These are phyloP conservation scores for Amiota mariae DNA, from an alignment of 2,888 invertebrate genomes.

Conservation along the genomic window DNA sequence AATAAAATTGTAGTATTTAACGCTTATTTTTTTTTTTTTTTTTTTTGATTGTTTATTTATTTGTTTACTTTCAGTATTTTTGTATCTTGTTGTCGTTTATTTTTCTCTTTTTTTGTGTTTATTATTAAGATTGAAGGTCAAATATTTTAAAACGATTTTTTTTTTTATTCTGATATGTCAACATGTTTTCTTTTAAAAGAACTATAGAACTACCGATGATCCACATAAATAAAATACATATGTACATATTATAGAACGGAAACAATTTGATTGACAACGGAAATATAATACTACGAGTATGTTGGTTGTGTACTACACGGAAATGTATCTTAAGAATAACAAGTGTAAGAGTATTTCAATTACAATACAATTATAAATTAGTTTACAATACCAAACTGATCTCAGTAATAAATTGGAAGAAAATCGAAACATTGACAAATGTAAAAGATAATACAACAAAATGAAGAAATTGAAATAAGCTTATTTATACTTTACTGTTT, in stretches of 20 bases:
- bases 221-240: too few relatives aligned
- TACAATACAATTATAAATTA: too few relatives aligned
- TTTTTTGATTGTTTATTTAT: neutral
- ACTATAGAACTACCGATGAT: too few relatives aligned
- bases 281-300: neutral
- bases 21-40: neutral
- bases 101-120: neutral
- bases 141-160: slow-evolving; percentile 14
- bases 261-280: slow-evolving; percentile 15
- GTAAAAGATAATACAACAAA: too few relatives aligned
- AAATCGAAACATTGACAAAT: too few relatives aligned
- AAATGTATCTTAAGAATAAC: too few relatives aligned
- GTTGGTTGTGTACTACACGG: neutral
- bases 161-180: neutral
- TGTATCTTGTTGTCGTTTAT: slow-evolving; percentile 4
- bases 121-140: slow-evolving; percentile 18
- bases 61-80: neutral
- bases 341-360: too few relatives aligned
- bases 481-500: too few relatives aligned
- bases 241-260: neutral
- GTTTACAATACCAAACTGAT: too few relatives aligned
- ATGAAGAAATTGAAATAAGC: too few relatives aligned
- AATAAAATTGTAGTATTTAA: neutral
- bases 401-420: too few relatives aligned
- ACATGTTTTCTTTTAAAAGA: neutral